phyloP scores from a whole-genome alignment of 2,797 vertebrate species.

The Nannoperca obscura region DNA sequence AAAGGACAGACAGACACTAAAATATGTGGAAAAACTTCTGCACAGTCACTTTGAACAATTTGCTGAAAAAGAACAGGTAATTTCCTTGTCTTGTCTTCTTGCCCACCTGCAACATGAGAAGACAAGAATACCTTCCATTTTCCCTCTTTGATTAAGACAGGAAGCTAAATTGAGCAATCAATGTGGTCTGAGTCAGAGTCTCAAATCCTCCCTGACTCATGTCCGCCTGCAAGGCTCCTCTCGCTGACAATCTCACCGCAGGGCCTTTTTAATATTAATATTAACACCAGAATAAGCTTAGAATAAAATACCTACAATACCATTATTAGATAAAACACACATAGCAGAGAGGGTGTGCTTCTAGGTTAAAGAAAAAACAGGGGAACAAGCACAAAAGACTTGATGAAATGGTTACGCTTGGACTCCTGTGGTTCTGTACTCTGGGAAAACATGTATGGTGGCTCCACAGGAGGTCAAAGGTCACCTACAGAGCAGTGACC shows the following conservation, averaged over 20 bases:
- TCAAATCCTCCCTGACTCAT: neutral
- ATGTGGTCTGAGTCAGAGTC: neutral
- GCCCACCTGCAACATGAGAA: constrained; percentile 20
- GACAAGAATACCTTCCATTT: neutral
- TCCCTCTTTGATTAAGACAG: neutral
- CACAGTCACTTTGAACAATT: constrained; percentile 1
- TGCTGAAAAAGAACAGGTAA: constrained; percentile 12
- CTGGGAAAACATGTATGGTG: neutral
- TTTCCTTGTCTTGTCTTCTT: neutral
- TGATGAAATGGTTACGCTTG: neutral
- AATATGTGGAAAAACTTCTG: constrained; percentile 18
- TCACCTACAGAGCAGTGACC: neutral
- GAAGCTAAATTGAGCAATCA: neutral
- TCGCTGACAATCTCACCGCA: neutral
- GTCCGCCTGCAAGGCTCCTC: neutral
- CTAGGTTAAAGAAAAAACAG: neutral
- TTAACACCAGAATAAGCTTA: constrained; percentile 1
- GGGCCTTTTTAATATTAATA: neutral
- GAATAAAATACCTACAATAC: neutral
- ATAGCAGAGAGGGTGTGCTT: neutral
- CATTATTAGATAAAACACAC: neutral
- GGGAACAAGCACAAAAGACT: neutral
- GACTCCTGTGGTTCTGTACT: neutral
- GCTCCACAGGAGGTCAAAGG: constrained; percentile 15
- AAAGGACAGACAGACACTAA: neutral